Conservation (phyloP, 2,113 vertebrate genomes). For the Clarias magur region DNA sequence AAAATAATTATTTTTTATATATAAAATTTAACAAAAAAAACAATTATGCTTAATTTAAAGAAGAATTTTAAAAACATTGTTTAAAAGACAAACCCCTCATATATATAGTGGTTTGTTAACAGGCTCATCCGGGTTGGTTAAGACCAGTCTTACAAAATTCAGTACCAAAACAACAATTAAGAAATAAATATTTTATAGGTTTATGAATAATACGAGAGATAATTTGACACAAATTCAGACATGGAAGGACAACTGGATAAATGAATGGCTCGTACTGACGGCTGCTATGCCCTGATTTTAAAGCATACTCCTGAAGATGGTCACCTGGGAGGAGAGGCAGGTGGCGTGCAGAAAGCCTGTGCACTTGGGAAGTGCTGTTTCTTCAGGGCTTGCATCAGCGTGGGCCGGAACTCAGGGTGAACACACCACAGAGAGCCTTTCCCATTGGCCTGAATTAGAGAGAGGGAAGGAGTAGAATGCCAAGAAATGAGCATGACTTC, state of each 20-base stretch:
- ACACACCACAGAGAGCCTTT: conserved; percentile 99
- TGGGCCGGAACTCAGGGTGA: conserved; percentile 96
- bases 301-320: background rate
- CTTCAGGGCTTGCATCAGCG: conserved; percentile 94
- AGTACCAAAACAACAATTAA: background rate
- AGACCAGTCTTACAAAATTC: background rate
- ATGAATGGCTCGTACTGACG: background rate
- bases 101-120: background rate
- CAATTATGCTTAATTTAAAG: background rate
- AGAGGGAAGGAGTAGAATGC: conserved; percentile 33
- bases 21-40: background rate
- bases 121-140: too few species aligned
- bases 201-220: background rate
- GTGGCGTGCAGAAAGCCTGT: conserved; percentile 88
- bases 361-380: conserved; percentile 93
- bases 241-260: background rate
- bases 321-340: conserved; percentile 90
- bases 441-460: conserved; percentile 85
- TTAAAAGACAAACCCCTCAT: background rate
- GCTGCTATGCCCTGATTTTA: background rate
- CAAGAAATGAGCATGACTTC: conserved; percentile 39
- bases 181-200: background rate
- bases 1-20: background rate
- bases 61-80: background rate
- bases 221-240: background rate